Conservation (phyloP, 35 echinoderm and acorn worm species). For the Ptychodera flava region DNA sequence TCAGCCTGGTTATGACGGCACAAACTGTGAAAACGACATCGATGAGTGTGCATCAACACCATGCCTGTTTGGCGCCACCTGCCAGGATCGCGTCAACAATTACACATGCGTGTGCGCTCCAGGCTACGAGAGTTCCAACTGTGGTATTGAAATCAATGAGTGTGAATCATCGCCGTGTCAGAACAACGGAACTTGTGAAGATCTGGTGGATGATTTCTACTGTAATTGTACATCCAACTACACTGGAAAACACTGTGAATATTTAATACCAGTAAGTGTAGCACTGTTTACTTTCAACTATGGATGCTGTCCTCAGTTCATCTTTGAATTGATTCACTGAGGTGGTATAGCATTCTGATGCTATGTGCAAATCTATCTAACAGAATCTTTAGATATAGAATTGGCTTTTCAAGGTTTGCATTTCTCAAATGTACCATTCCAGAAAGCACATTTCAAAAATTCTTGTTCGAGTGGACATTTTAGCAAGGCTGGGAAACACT, state of each 20-base stretch:
- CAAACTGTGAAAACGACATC: constrained; percentile 24
- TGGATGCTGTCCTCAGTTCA: too few relatives aligned
- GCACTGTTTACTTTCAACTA: too few relatives aligned
- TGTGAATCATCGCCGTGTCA: constrained; percentile 37
- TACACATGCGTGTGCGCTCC: constrained; percentile 27
- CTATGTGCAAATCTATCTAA: too few relatives aligned
- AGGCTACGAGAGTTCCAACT: constrained; percentile 26
- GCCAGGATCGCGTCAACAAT: constrained; percentile 14
- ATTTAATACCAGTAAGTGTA: neutral
- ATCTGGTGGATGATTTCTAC: constrained; percentile 1
- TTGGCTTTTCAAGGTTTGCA: too few relatives aligned
- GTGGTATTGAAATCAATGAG: constrained; percentile 34
- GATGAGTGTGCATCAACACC: constrained; percentile 41
- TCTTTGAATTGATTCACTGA: too few relatives aligned
- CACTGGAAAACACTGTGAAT: constrained; percentile 7
- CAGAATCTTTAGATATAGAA: too few relatives aligned
- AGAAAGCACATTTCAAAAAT: too few relatives aligned
- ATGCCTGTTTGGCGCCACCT: constrained; percentile 28
- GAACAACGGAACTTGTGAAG: constrained; percentile 26
- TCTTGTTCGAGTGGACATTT: too few relatives aligned
- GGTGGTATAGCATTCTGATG: too few relatives aligned
- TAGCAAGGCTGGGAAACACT: too few relatives aligned
- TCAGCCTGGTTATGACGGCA: neutral
- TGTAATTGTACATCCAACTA: neutral
- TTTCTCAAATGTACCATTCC: too few relatives aligned